phyloP scores from a whole-genome alignment of 2,797 vertebrate genomes.

The Zalophus californianus region DNA sequence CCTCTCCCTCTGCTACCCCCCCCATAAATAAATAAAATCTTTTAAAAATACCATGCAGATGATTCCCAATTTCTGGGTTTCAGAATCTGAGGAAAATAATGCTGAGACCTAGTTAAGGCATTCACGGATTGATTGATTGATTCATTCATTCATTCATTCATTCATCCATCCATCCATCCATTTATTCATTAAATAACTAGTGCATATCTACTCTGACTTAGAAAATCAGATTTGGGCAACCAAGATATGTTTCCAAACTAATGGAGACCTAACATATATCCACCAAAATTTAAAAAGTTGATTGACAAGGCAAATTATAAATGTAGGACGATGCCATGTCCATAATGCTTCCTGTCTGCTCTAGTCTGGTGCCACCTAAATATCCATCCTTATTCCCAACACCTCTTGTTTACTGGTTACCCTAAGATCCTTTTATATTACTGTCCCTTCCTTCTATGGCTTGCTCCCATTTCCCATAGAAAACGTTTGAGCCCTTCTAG shows the following conservation, averaged over 20 bases:
- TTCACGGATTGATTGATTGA: background rate
- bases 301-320: background rate
- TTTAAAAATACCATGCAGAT: background rate
- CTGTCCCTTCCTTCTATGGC: background rate
- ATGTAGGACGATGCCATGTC: background rate
- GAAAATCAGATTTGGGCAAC: background rate
- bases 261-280: background rate
- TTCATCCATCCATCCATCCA: background rate
- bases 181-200: background rate
- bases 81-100: background rate
- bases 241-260: background rate
- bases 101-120: background rate
- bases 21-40: background rate
- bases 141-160: background rate
- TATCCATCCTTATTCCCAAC: background rate
- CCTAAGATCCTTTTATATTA: too few species aligned
- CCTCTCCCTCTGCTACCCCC: background rate
- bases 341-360: background rate
- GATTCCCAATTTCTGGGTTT: background rate
- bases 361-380: background rate
- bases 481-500: accelerated
- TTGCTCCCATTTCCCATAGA: background rate
- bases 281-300: background rate
- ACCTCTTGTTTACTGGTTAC: background rate
- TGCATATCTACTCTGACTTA: background rate